phyloP scores from a whole-genome alignment of 2,888 invertebrate species.

The Chalcis sispes region DNA sequence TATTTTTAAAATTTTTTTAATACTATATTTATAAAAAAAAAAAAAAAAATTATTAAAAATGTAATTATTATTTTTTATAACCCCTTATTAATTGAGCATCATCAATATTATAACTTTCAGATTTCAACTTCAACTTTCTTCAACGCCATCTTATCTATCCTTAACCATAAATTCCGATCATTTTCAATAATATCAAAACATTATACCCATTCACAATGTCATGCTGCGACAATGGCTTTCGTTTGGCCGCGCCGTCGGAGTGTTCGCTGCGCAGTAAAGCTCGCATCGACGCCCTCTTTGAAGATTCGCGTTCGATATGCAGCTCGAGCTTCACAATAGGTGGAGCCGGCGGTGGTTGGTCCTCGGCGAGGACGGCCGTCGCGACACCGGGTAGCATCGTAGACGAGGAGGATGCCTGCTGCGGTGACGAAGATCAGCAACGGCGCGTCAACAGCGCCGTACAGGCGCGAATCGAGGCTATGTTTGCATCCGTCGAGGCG shows the following conservation, averaged over 20 bases:
- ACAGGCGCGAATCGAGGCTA: slow-evolving; percentile 90
- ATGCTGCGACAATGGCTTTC: slow-evolving; percentile 69
- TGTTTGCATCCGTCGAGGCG: slow-evolving; percentile 80
- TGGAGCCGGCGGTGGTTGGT: too few species aligned
- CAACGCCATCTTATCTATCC: too few species aligned
- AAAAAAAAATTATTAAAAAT: too few species aligned
- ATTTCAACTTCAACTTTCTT: too few species aligned
- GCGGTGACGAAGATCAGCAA: slow-evolving; percentile 67
- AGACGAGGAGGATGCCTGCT: slow-evolving; percentile 61
- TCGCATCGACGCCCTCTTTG: slow-evolving; percentile 89
- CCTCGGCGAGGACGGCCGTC: slow-evolving; percentile 55
- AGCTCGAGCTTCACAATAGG: slow-evolving; percentile 54
- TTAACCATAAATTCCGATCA: too few species aligned
- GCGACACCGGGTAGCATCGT: not conserved
- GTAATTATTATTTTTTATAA: too few species aligned
- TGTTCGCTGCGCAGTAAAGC: slow-evolving; percentile 74
- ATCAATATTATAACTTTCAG: too few species aligned
- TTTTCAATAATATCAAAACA: too few species aligned
- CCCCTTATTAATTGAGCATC: too few species aligned
- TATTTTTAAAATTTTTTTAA: too few species aligned
- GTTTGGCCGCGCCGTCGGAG: slow-evolving; percentile 71
- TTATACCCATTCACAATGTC: slow-evolving; percentile 64
- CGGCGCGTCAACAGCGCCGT: slow-evolving; percentile 83
- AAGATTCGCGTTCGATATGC: slow-evolving; percentile 79
- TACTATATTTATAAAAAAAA: too few species aligned